A percentile compares a stretch with the other conserved stretches of the same genome.
phyloP scores from a whole-genome alignment of 2,113 vertebrate species.

The Pomatorhinus ruficollis region DNA sequence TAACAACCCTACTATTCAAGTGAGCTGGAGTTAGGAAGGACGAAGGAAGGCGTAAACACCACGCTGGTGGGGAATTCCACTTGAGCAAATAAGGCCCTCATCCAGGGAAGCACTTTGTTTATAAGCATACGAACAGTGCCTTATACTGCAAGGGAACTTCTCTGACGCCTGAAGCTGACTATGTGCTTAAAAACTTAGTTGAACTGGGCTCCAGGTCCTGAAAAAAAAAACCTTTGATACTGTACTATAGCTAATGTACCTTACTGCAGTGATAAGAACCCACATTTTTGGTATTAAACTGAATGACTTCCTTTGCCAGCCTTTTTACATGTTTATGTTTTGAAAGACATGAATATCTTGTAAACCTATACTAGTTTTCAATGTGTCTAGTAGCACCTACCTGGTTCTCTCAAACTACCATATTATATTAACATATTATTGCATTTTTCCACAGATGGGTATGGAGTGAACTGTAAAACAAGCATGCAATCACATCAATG shows the following conservation, averaged over 20 bases:
- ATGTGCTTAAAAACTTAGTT: not conserved
- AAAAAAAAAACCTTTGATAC: conserved; percentile 65
- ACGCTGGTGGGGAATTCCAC: conserved; percentile 53
- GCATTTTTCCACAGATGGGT: conserved; percentile 85
- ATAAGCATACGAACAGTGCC: conserved; percentile 40
- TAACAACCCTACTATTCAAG: conserved; percentile 62
- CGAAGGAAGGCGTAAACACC: conserved; percentile 50
- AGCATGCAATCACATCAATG: conserved; percentile 88
- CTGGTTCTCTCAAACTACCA: conserved; percentile 84
- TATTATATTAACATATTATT: conserved; percentile 88
- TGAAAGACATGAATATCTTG: conserved; percentile 80
- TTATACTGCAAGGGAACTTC: conserved; percentile 11
- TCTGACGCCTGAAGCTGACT: not conserved
- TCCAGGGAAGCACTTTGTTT: conserved; percentile 59
- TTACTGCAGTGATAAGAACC: conserved; percentile 67
- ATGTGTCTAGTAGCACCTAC: conserved; percentile 84
- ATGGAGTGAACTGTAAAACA: conserved; percentile 83
- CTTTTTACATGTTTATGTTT: conserved; percentile 71
- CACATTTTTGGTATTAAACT: conserved; percentile 73
- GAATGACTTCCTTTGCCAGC: conserved; percentile 71
- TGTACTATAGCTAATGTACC: conserved; percentile 52
- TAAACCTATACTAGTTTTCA: conserved; percentile 84
- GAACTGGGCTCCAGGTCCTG: conserved; percentile 40
- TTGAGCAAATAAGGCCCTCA: conserved; percentile 62
- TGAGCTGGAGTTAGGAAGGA: conserved; percentile 66